phyloP scores from a whole-genome alignment of 2,797 vertebrate species.

The Molossus alvarezi region DNA sequence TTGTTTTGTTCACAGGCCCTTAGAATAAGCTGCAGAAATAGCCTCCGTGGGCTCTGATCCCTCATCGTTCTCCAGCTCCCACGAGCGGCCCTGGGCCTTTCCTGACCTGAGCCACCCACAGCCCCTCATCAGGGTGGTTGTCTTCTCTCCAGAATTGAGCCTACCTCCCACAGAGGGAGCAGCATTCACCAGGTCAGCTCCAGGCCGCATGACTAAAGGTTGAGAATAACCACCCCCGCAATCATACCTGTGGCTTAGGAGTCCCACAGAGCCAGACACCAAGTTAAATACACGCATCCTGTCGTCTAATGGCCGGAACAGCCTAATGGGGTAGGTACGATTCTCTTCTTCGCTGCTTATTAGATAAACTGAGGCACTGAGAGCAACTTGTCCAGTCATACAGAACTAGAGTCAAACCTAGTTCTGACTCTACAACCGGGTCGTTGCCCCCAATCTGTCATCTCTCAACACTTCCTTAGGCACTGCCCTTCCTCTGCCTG shows the following conservation, averaged over 20 bases:
- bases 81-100: not conserved
- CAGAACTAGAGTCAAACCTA: not conserved
- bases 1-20: conserved; percentile 46
- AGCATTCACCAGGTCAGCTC: not conserved
- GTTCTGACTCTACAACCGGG: not conserved
- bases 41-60: not conserved
- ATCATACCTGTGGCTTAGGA: not conserved
- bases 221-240: no score
- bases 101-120: not conserved
- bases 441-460: not conserved
- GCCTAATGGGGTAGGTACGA: not conserved
- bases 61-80: not conserved
- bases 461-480: not conserved
- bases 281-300: not conserved
- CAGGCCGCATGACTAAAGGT: not conserved
- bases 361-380: conserved; percentile 2
- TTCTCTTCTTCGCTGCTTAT: not conserved
- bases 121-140: rapidly evolving
- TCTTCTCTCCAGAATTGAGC: conserved; percentile 5
- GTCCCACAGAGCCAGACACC: not conserved
- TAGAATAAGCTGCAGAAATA: not conserved
- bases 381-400: not conserved
- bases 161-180: not conserved
- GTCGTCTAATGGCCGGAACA: not conserved
- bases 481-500: not conserved